A percentile compares a stretch with the other conserved stretches of the same genome.
Evolutionary conservation across 1,140 invertebrate species (phyloP).

Genomic region (Adelges cooleyi): DNA sequence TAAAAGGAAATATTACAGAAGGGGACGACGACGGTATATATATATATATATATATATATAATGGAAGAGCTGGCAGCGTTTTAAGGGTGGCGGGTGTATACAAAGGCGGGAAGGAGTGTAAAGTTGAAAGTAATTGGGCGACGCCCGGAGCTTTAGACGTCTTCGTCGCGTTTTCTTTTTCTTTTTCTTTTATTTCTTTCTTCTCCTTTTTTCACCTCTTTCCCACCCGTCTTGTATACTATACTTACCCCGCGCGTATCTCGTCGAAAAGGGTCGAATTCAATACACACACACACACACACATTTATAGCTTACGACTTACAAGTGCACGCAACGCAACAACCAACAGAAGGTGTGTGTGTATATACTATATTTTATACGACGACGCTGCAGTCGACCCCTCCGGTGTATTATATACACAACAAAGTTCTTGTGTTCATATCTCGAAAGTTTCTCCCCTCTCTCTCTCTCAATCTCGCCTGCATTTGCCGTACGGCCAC

Average conservation of each 20-base stretch:
- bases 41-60: too few species aligned
- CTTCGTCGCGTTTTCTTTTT: not conserved
- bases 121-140: slow-evolving; percentile 29
- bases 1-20: too few species aligned
- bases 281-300: not conserved
- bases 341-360: not conserved
- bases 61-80: too few species aligned
- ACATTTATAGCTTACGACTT: too few species aligned
- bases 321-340: too few species aligned
- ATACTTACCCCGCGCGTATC: not conserved
- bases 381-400: not conserved
- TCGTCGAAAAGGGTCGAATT: slow-evolving; percentile 23
- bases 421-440: slow-evolving; percentile 24
- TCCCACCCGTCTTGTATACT: too few species aligned
- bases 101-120: not conserved
- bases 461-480: too few species aligned
- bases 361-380: not conserved
- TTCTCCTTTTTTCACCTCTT: too few species aligned
- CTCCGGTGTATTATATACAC: not conserved
- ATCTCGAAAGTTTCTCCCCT: slow-evolving; percentile 15
- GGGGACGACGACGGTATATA: too few species aligned
- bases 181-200: too few species aligned
- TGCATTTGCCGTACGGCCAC: too few species aligned
- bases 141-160: slow-evolving; percentile 28
- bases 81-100: too few species aligned